Base-by-base conservation (phyloP, 1,140 invertebrate species). In the Cydia fagiglandana region DNA sequence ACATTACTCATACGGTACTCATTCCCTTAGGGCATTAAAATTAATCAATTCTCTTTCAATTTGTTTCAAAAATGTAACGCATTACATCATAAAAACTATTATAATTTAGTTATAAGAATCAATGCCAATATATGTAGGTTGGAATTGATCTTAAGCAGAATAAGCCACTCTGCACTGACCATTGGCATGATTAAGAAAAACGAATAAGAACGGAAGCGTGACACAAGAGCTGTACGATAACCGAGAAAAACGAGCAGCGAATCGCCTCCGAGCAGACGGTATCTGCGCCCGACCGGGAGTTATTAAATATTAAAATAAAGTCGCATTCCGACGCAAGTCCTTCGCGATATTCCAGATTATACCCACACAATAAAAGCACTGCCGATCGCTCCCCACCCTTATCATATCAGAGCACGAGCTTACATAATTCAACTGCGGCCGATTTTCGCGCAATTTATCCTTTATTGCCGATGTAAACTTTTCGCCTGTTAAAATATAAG, bases 261-360 rank as follows among this genome's bases (percentile, higher is more conserved):
- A 89, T 85, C 83, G 85, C 86, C 82, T 80, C 78, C 78, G 79
- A 87, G 84, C 81, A 88, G 89, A 89, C 88, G 85, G 81, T 91
- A 91, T 92, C 89, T 88, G 70, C 79, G 79, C 80, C 82, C 83
- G 86, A 83, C 84, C 81, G 86, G 80, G 84, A 88, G 86, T 91
- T 93, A 93, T 93, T 93, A 93, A 93, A 93, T 92, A 91, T 92
- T 91, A 92, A 91, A 92, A 92, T 91, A 91, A 91, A 88, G 88
- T 89, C 83, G 87, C 88, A 91, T 91, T 90, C 89, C 88, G 83
- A 86, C 86, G 87, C 86, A 87, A 92, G 86, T 88, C 85, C 82
- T 85, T 83, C 81, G 84, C 86, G 90, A 92, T 92, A 91, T 84
- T 80, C 84, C 81, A 91, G 87, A 92, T 89, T 86, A 83, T 78